Evolutionary conservation across 2,888 invertebrate species (phyloP).

Genomic region (Acanthosepion pharaonis): DNA sequence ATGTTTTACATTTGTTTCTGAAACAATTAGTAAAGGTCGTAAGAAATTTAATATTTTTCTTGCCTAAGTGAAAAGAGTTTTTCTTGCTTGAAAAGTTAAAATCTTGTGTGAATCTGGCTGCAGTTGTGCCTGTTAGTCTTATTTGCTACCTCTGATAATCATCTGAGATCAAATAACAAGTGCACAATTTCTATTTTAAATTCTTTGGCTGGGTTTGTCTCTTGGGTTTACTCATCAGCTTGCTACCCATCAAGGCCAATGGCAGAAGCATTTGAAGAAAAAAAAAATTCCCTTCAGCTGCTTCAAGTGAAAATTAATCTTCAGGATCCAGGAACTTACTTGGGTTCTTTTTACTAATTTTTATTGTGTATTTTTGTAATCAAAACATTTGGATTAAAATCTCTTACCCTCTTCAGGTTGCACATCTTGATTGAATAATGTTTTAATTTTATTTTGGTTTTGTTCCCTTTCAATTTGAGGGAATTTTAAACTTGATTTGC

Average conservation of each 20-base stretch:
- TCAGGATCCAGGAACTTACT: neutral
- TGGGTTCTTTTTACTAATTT: too few relatives aligned
- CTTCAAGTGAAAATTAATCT: constrained; percentile 3
- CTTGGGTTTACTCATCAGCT: neutral
- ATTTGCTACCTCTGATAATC: neutral
- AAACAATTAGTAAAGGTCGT: too few relatives aligned
- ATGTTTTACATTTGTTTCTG: too few relatives aligned
- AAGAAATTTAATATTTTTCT: too few relatives aligned
- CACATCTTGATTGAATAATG: neutral
- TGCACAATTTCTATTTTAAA: constrained; percentile 20
- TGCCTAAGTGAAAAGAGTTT: too few relatives aligned
- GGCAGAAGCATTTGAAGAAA: neutral
- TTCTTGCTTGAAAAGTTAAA: too few relatives aligned
- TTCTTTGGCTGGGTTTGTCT: neutral
- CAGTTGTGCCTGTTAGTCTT: neutral
- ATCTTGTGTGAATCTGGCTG: neutral
- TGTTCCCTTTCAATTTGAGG: neutral
- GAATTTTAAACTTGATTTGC: too few relatives aligned
- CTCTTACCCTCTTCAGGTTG: neutral
- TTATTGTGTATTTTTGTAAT: neutral
- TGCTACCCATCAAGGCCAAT: constrained; percentile 10
- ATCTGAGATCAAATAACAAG: constrained; percentile 33
- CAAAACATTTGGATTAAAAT: neutral
- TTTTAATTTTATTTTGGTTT: neutral
- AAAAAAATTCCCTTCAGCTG: neutral